Base-by-base conservation (phyloP, 2,888 invertebrate species). In the Cremastinae sp. region DNA sequence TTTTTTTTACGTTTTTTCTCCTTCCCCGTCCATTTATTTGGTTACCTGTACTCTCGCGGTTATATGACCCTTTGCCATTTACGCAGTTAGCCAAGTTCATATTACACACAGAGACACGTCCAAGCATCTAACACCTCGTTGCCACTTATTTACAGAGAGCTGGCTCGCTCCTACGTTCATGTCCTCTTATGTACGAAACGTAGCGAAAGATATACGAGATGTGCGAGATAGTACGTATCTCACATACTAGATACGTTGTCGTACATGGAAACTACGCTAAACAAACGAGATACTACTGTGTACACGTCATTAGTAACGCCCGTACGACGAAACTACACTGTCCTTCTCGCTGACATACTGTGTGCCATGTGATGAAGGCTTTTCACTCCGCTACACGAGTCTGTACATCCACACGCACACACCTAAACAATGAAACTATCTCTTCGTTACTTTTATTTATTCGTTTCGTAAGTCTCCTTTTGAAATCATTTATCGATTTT, bases 81-180 rank as follows among this genome's bases (percentile, higher is more conserved):
- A 8, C 65, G 53, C 61, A 53, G 53, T 59, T 61, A 59, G 51
- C 12, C 45, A 36, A 61, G 54, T 38, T 51, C 72, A 58, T 54
- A 54, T 53, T 53, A 64, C 20, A 9, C 49, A 38, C 18, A 10
- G 45, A 54, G 41, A 38, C 61, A 62, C 47, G 47, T 53, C 38
- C 59, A 14, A 43, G 9, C 28, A 45, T 51, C 62, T 65, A 76
- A 76, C 73, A 64, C 59, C 45, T 36, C 34, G 59, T 22, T 66
- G 41, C 61, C 41, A 66, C 45, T 75, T 64, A 61, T 47, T 61
- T 61, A 22, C 59, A 22, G 45, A 34, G 36, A 41, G 38, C 38
- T 34, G 34, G 8, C 14, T 28, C 45, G 38, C 43, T 59, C 38
- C 18, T 58, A 65, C 36, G 22, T 59, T 9, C 20, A 45, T 56